Evolutionary conservation across 1,140 invertebrate genomes (phyloP), one percentile per base, ranked within the genome.

Genomic region (Macrobrachium rosenbergii): DNA sequence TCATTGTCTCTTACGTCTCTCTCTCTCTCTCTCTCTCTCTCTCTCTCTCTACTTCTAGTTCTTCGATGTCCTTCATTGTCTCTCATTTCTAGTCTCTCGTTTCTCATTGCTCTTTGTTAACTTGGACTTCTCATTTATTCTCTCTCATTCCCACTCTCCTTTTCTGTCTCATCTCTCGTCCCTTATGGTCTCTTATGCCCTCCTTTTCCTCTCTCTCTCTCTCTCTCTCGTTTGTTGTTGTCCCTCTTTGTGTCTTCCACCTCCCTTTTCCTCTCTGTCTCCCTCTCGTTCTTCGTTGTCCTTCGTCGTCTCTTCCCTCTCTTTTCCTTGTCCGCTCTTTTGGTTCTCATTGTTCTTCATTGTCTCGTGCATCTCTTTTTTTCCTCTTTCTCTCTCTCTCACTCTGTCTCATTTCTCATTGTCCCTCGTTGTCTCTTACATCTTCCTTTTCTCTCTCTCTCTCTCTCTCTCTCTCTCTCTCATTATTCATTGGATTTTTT

Each of bases 321-420:
- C 28, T 37, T 3, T 37, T 37, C 28, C 28, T 37, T 37, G 28
- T 37, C 28, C 1, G 28, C 28, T 37, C 28, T 37, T n/a, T n/a
- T 37, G 28, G 21, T 58, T 77, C 43, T 16, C 75, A 45, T 77
- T 17, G 45, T 58, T 58, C 21, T 77, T 37, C 21, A 23, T 58
- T 23, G 37, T 43, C 21, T 37, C 43, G 21, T 58, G 28, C 28
- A 45, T 77, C 59, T 77, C 52, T 58, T 21, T 45, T n/a, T 16
- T 77, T 37, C 43, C 75, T 58, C 75, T 77, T n/a, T 58, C 78
- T 60, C 59, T 69, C 73, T 19, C 43, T 76, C 73, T 45, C 73
- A 43, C 73, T 76, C 28, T 76, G 17, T 45, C 28, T 76, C 73
- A 14, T 43, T 45, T 17, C 43, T 2, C 23, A 11, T 76, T 43